These are phyloP conservation scores for Aegypius monachus DNA, from an alignment of 2,113 vertebrate genomes.

Conservation along the genomic window DNA sequence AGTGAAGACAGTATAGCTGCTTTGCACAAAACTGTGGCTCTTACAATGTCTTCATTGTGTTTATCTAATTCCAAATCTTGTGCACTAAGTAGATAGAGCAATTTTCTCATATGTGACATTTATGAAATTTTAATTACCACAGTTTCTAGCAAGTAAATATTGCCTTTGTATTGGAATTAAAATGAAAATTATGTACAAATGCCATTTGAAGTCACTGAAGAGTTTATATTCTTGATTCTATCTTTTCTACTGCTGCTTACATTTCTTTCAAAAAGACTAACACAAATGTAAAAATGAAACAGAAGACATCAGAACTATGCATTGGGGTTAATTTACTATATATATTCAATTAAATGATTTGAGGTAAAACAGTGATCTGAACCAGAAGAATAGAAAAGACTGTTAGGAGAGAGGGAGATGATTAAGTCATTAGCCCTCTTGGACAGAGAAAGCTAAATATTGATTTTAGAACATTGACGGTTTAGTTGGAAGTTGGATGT, in stretches of 20 bases:
- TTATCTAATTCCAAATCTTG: neutral
- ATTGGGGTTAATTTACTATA: neutral
- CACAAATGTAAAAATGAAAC: neutral
- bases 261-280: neutral
- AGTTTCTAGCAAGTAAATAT: neutral
- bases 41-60: neutral
- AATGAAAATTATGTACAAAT: neutral
- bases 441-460: neutral
- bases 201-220: neutral
- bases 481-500: neutral
- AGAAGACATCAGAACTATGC: neutral
- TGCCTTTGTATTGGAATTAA: neutral
- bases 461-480: neutral
- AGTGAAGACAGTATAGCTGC: rapidly evolving
- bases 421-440: neutral
- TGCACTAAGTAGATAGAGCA: neutral
- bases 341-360: neutral
- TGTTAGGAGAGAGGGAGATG: neutral
- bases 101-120: neutral
- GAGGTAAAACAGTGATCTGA: neutral
- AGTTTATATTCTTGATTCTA: neutral
- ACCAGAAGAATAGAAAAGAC: neutral
- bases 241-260: neutral
- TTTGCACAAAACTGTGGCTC: neutral
- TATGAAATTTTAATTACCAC: neutral